phyloP scores from a whole-genome alignment of 2,888 invertebrate genomes.

The Diploptera punctata region DNA sequence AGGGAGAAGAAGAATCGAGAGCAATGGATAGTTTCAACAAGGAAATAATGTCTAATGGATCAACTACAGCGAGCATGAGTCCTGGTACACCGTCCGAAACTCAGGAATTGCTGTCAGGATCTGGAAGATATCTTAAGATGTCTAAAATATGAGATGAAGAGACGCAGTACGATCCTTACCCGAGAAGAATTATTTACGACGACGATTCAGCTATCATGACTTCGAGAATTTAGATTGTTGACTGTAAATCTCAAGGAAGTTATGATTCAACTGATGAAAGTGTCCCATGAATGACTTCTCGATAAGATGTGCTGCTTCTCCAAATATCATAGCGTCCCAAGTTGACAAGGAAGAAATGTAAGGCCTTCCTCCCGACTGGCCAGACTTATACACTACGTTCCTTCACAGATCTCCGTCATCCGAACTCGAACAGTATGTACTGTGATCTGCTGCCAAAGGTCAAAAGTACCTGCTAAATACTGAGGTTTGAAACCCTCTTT shows the following conservation, averaged over 20 bases:
- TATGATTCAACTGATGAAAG: too few species aligned
- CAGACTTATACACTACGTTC: background rate
- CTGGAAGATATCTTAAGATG: conserved; percentile 36
- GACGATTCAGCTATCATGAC: conserved; percentile 30
- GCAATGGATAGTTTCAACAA: conserved; percentile 35
- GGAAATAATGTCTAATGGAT: conserved; percentile 57
- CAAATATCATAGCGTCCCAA: conserved; percentile 3
- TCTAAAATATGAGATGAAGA: conserved; percentile 38
- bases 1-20: conserved; percentile 52
- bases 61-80: conserved; percentile 64
- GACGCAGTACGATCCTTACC: conserved; percentile 27
- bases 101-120: conserved; percentile 62
- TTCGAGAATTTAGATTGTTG: conserved; percentile 28
- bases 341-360: background rate
- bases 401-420: background rate
- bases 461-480: background rate
- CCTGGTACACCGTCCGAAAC: conserved; percentile 74
- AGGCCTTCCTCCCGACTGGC: background rate
- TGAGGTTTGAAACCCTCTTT: too few species aligned
- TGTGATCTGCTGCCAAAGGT: background rate
- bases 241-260: too few species aligned
- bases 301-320: background rate
- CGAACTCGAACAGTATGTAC: background rate
- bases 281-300: background rate
- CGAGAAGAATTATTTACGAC: conserved; percentile 11